Evolutionary conservation across 2,113 vertebrate species (phyloP).

Genomic region (Platysteira castanea): DNA sequence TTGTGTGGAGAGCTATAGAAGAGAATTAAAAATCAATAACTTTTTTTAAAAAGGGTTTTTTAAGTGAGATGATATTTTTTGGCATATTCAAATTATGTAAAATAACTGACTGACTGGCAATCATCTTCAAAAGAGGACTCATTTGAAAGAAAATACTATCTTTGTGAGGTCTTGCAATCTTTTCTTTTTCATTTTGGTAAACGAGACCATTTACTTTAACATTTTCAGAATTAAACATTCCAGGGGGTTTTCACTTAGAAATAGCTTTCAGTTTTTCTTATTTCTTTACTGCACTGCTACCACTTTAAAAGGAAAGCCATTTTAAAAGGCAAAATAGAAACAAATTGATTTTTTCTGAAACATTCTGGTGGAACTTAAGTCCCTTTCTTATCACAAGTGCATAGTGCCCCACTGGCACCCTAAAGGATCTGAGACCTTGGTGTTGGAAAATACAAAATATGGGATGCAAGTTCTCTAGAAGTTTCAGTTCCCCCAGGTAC

Average conservation of each 20-base stretch:
- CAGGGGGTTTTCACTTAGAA: neutral
- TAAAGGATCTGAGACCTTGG: neutral
- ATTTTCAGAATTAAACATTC: neutral
- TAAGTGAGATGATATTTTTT: neutral
- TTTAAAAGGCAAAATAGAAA: neutral
- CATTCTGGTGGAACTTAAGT: neutral
- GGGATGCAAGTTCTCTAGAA: no score
- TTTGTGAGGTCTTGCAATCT: neutral
- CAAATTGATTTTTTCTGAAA: neutral
- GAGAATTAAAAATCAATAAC: neutral
- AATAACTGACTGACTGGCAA: neutral
- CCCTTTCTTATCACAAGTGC: neutral
- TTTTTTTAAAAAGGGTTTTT: rapidly evolving
- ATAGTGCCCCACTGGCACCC: neutral
- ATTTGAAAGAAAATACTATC: neutral
- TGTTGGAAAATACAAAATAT: neutral
- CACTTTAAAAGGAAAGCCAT: neutral
- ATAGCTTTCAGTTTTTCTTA: neutral
- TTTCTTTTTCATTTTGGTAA: neutral
- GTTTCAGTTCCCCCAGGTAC: no score
- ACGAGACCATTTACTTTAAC: neutral
- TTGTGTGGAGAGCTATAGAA: neutral
- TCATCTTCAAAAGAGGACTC: neutral
- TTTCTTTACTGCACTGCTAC: neutral
- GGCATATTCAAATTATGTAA: neutral